Conservation (phyloP, 1,140 invertebrate genomes). For the Cherax destructor region DNA sequence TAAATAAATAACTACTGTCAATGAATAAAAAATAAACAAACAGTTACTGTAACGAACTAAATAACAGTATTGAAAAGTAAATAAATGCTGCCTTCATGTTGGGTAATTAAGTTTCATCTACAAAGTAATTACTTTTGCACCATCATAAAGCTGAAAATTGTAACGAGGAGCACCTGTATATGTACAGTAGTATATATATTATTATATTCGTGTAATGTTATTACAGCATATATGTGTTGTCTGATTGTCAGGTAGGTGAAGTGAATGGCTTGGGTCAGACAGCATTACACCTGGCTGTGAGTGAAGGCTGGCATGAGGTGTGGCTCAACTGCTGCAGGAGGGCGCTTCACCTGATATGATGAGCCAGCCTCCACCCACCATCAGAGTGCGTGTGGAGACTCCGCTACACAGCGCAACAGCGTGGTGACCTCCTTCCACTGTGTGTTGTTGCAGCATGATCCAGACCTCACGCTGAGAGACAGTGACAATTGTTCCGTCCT, state of each 20-base stretch:
- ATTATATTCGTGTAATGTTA: not conserved
- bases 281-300: constrained; percentile 27
- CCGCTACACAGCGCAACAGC: constrained; percentile 41
- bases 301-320: constrained; percentile 30
- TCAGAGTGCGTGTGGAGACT: constrained; percentile 48
- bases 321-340: constrained; percentile 2
- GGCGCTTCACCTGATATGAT: constrained; percentile 56
- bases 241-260: not conserved
- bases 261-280: constrained; percentile 6
- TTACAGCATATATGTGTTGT: not conserved
- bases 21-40: too few relatives aligned
- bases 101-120: too few relatives aligned
- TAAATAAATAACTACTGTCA: too few relatives aligned
- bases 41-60: not conserved
- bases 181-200: not conserved
- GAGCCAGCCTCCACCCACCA: not conserved
- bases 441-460: constrained; percentile 5
- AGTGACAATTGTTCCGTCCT: constrained; percentile 34
- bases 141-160: too few relatives aligned
- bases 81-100: too few relatives aligned
- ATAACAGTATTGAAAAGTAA: too few relatives aligned
- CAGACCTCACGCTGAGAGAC: constrained; percentile 50
- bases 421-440: constrained; percentile 12
- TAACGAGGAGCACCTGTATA: too few relatives aligned
- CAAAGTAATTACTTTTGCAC: too few relatives aligned